Evolutionary conservation across 2,797 vertebrate species (phyloP).

Genomic region (Lycodopsis pacificus): DNA sequence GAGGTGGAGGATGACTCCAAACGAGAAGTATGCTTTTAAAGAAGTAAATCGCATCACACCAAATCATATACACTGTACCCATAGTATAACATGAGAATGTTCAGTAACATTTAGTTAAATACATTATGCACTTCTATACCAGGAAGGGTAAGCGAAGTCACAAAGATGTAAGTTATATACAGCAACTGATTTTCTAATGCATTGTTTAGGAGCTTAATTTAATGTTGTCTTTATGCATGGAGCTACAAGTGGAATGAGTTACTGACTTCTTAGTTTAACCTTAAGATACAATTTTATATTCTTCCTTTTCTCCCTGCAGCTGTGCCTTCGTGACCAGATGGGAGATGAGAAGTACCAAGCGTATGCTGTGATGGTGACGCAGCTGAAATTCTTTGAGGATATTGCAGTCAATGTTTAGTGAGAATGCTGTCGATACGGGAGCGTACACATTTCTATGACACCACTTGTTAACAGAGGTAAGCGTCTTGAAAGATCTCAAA

Average conservation of each 20-base stretch:
- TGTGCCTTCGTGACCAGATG: constrained; percentile 88
- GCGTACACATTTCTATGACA: constrained; percentile 1
- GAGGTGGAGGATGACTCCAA: constrained; percentile 91
- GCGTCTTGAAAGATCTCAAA: not conserved
- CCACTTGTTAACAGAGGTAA: not conserved
- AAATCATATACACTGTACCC: not conserved
- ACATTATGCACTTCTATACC: not conserved
- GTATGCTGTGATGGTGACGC: constrained; percentile 92
- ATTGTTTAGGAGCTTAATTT: too few species aligned
- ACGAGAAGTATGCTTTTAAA: constrained; percentile 87
- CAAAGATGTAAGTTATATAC: not conserved
- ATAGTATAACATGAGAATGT: not conserved
- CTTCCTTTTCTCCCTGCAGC: constrained; percentile 75
- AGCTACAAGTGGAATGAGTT: not conserved
- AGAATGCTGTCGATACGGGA: not conserved
- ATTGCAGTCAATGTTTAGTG: constrained; percentile 78
- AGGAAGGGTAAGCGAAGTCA: not conserved
- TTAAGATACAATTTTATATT: not conserved
- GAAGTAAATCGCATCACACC: not conserved
- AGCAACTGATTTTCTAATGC: not conserved
- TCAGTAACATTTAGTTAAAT: not conserved
- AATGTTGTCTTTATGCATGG: not conserved
- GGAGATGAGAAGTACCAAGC: constrained; percentile 89
- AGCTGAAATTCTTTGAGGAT: constrained; percentile 97
- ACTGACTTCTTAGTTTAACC: not conserved